Evolutionary conservation across 2,797 vertebrate species (phyloP).

Genomic region (Vipera latastei): DNA sequence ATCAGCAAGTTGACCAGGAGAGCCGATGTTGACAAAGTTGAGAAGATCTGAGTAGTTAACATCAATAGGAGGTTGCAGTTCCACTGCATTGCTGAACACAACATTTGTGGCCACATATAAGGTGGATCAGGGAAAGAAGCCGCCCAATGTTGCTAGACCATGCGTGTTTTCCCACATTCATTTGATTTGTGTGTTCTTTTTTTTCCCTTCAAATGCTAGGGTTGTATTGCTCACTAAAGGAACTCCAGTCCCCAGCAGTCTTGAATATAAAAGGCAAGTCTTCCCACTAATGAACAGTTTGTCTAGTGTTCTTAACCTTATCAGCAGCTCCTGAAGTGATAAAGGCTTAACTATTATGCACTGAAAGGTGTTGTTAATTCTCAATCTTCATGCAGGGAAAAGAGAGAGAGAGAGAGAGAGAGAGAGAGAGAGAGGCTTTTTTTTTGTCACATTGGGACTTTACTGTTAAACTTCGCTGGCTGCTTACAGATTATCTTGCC

Average conservation of each 20-base stretch:
- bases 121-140: conserved; percentile 41
- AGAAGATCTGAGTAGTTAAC: neutral
- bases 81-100: conserved; percentile 11
- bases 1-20: neutral
- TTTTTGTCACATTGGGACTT: conserved; percentile 74
- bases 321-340: conserved; percentile 81
- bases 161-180: conserved; percentile 67
- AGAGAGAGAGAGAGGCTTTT: conserved; percentile 62
- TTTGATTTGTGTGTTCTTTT: conserved; percentile 72
- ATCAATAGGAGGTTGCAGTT: neutral
- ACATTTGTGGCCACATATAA: neutral
- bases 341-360: conserved; percentile 81
- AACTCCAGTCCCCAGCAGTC: conserved; percentile 78
- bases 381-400: conserved; percentile 76
- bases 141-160: conserved; percentile 56
- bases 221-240: conserved; percentile 75
- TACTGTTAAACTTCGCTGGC: conserved; percentile 74
- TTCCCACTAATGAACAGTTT: conserved; percentile 83
- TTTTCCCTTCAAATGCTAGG: conserved; percentile 78
- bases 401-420: conserved; percentile 56
- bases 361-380: conserved; percentile 82
- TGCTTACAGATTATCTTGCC: conserved; percentile 76
- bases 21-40: neutral
- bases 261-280: conserved; percentile 81
- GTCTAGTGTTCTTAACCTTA: conserved; percentile 84